Conservation (phyloP, 64 coral and sea anemone genomes). For the Stylophora pistillata region DNA sequence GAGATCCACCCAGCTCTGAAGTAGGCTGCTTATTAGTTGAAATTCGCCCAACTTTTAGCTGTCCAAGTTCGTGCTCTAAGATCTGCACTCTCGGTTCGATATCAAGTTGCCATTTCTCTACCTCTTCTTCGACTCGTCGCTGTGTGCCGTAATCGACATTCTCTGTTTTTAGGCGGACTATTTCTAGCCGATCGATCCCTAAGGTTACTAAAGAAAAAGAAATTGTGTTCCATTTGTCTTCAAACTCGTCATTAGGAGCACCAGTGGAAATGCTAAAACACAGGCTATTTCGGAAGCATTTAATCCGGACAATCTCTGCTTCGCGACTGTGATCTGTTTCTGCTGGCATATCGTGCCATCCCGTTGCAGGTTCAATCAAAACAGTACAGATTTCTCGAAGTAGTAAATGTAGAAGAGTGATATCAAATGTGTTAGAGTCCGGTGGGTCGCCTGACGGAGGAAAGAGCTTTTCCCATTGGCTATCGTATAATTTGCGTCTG, state of each 20-base stretch:
- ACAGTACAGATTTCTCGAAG: not conserved
- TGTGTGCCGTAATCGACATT: conserved; percentile 13
- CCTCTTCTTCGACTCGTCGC: conserved; percentile 11
- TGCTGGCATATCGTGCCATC: conserved; percentile 49
- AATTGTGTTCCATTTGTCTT: conserved; percentile 26
- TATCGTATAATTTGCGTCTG: too few relatives aligned
- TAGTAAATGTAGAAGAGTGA: conserved; percentile 63
- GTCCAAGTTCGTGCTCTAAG: not conserved
- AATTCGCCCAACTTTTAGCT: not conserved
- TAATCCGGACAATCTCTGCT: conserved; percentile 58
- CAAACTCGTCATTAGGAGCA: conserved; percentile 21
- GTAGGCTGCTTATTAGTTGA: not conserved
- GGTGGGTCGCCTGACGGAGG: conserved; percentile 19
- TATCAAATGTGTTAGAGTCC: conserved; percentile 42
- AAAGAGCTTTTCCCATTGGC: conserved; percentile 60
- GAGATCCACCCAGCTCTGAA: too few relatives aligned
- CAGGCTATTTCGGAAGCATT: conserved; percentile 51
- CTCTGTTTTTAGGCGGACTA: conserved; percentile 23
- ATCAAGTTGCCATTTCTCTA: not conserved
- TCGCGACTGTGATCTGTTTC: conserved; percentile 33
- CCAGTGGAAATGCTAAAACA: conserved; percentile 10
- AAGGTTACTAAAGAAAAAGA: conserved; percentile 31
- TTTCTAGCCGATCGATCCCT: conserved; percentile 26
- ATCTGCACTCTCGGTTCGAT: not conserved
- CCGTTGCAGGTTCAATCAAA: conserved; percentile 3